Conservation (phyloP, 2,797 vertebrate genomes). For the Microcaecilia unicolor region DNA sequence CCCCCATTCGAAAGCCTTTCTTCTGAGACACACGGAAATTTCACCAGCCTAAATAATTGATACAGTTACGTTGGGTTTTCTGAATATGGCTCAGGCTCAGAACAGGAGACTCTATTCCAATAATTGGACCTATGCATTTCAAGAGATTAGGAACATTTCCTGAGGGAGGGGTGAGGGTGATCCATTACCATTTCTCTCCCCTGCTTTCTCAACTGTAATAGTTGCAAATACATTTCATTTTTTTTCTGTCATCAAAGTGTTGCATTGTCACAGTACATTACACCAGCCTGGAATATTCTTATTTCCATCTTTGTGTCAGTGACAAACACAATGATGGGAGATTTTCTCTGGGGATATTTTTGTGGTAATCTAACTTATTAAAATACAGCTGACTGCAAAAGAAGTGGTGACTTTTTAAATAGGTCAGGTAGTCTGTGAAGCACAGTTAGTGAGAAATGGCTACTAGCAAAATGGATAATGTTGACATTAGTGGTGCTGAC, state of each 20-base stretch:
- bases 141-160: too few species aligned
- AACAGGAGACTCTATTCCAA: too few species aligned
- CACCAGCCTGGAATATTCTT: conserved; percentile 23
- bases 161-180: too few species aligned
- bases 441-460: conserved; percentile 30
- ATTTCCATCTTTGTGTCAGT: conserved; percentile 13
- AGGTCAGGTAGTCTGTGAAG: conserved; percentile 12
- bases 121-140: too few species aligned
- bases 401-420: conserved; percentile 7
- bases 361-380: conserved; percentile 20
- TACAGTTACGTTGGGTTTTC: too few species aligned
- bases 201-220: neutral
- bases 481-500: conserved; percentile 5
- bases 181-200: neutral
- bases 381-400: conserved; percentile 20
- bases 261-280: conserved; percentile 15
- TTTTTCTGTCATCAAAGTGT: conserved; percentile 24
- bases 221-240: conserved; percentile 27
- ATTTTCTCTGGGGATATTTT: conserved; percentile 27
- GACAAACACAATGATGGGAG: conserved; percentile 5
- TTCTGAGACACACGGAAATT: too few species aligned
- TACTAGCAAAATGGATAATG: conserved; percentile 21
- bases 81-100: too few species aligned
- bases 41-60: too few species aligned
- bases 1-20: too few species aligned